phyloP scores from a whole-genome alignment of 2,888 invertebrate species.

The Lepidochrysops patricia region DNA sequence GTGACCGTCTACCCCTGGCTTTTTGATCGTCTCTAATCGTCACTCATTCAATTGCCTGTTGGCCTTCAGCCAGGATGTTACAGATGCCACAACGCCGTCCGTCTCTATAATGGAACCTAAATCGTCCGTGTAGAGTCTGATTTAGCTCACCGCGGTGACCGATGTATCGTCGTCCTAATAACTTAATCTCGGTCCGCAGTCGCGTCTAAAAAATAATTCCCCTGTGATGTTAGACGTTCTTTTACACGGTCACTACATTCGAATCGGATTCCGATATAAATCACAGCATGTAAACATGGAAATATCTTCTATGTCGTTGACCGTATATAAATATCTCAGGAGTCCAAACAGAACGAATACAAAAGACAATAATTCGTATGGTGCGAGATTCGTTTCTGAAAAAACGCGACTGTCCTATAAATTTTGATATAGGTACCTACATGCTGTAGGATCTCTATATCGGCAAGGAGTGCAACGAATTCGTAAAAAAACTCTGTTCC shows the following conservation, averaged over 20 bases:
- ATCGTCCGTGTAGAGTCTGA: constrained; percentile 26
- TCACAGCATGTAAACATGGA: neutral
- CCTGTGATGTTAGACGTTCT: constrained; percentile 14
- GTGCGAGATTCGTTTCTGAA: neutral
- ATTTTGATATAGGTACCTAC: neutral
- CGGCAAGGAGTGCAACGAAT: neutral
- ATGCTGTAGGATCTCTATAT: neutral
- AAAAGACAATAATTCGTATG: neutral
- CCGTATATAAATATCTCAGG: neutral
- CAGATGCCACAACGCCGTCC: constrained; percentile 48
- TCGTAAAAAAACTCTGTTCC: neutral
- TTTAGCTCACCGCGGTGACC: constrained; percentile 20
- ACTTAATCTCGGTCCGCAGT: constrained; percentile 22
- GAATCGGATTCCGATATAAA: neutral
- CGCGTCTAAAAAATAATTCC: constrained; percentile 19
- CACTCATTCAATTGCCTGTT: constrained; percentile 68
- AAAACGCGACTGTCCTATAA: neutral
- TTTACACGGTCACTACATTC: neutral
- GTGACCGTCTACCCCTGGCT: constrained; percentile 59
- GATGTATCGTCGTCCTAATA: constrained; percentile 23
- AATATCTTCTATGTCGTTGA: constrained; percentile 8
- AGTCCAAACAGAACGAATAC: constrained; percentile 2
- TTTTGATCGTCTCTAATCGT: constrained; percentile 57
- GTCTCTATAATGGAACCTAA: constrained; percentile 38
- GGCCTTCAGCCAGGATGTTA: constrained; percentile 62